Conservation (phyloP, 2,113 vertebrate genomes). For the Sinocyclocheilus maitianheensis region DNA sequence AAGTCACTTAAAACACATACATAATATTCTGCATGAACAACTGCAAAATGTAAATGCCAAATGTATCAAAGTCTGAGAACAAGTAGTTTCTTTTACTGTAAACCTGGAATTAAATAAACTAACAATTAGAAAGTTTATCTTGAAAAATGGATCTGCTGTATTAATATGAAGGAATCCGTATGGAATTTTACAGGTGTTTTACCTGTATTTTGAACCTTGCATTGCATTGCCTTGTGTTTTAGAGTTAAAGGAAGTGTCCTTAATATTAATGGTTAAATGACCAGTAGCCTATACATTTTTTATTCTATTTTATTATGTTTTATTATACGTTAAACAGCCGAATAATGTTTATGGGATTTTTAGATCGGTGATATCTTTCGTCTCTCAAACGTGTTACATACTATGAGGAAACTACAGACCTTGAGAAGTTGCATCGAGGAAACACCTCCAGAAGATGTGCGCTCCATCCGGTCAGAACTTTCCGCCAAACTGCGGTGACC, state of each 20-base stretch:
- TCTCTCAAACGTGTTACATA: background rate
- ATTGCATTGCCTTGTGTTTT: background rate
- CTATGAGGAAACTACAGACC: constrained; percentile 64
- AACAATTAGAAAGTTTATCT: background rate
- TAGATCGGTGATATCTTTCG: background rate
- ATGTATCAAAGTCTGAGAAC: background rate
- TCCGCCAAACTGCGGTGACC: background rate
- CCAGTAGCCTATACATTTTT: too few species aligned
- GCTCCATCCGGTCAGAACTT: constrained; percentile 63
- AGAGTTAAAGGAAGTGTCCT: background rate
- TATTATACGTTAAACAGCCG: background rate
- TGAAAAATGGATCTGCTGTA: too few species aligned
- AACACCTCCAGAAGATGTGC: constrained; percentile 21
- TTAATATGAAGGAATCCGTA: too few species aligned
- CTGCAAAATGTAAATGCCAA: background rate
- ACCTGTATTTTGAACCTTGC: background rate
- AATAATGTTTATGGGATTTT: background rate
- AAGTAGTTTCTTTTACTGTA: background rate
- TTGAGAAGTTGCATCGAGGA: constrained; percentile 57
- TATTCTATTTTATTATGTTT: too few species aligned
- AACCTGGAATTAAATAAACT: background rate
- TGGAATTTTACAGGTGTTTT: too few species aligned
- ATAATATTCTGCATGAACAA: background rate
- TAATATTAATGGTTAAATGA: too few species aligned
- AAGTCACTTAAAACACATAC: background rate